These are phyloP conservation scores for Nematolebias whitei DNA, from an alignment of 2,113 vertebrate genomes.

Conservation along the genomic window DNA sequence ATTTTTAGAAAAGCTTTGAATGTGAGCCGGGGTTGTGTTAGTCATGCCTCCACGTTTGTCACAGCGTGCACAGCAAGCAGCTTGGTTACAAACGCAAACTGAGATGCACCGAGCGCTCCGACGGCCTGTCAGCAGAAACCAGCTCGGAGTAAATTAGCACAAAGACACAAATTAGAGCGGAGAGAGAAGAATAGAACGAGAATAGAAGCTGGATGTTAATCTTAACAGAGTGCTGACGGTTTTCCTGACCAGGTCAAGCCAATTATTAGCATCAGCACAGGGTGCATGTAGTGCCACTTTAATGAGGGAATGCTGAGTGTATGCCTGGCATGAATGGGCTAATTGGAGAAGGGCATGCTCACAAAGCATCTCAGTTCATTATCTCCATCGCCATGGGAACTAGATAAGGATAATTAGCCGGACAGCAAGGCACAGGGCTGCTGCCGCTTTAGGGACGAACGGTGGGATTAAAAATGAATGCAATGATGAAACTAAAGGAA, in stretches of 20 bases:
- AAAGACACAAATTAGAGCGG: slow-evolving; percentile 16
- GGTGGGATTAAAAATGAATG: slow-evolving; percentile 48
- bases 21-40: background rate
- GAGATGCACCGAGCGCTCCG: background rate
- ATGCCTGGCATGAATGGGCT: slow-evolving; percentile 46
- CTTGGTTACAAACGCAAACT: slow-evolving; percentile 5
- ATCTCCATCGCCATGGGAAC: slow-evolving; percentile 66
- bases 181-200: background rate
- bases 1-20: slow-evolving; percentile 21
- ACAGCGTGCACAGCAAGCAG: slow-evolving; percentile 33
- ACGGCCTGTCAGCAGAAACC: background rate
- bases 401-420: slow-evolving; percentile 71
- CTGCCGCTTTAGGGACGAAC: slow-evolving; percentile 32
- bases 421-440: slow-evolving; percentile 47
- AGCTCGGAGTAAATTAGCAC: slow-evolving; percentile 18
- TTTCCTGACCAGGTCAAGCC: slow-evolving; percentile 19
- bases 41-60: slow-evolving; percentile 19
- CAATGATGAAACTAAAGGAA: slow-evolving; percentile 55
- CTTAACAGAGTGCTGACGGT: slow-evolving; percentile 35
- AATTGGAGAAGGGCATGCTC: slow-evolving; percentile 64
- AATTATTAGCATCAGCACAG: slow-evolving; percentile 51
- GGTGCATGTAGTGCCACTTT: slow-evolving; percentile 32
- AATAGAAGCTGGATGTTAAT: slow-evolving; percentile 26
- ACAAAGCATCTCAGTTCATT: slow-evolving; percentile 61
- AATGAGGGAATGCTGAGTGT: slow-evolving; percentile 44